Evolutionary conservation across 2,797 vertebrate species (phyloP), one percentile per base, ranked within the genome.

Genomic region (Perdix hodgsoniae): DNA sequence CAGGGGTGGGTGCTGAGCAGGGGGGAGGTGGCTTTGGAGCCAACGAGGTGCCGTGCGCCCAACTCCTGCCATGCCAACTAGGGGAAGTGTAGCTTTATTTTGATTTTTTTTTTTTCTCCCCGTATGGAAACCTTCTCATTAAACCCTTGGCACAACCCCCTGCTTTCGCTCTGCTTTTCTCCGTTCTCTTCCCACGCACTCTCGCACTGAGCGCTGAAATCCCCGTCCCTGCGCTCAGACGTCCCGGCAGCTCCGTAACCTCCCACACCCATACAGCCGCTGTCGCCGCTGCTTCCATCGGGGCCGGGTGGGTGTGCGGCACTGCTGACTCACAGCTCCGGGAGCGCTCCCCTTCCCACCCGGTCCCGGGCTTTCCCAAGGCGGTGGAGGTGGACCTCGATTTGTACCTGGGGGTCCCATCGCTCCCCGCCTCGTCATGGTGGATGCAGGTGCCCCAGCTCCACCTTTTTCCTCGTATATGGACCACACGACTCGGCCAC

Each of bases 291-390:
- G 18, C 64, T 95, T 89, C 70, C 90, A 93, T 70, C 24, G 33
- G 52, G 91, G 75, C 91, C 83, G 93, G 76, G 54, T n/a, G 54
- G 50, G 50, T 54, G 50, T 31, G 14, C 69, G 76, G 5, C 47
- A 40, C 60, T 63, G 92, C 93, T 95, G 94, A 95, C 83, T 95
- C 93, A 95, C 39, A 57, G 45, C 11, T 6, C 77, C 6, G 0
- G 11, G 27, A 52, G 33, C n/a, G 59, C 37, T 22, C 33, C 42
- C 47, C 40, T 18, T 61, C 60, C 64, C 72, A 2, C 2, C 4
- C 0, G 54, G 31, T 19, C 52, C 0, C 3, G 74, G n/a, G 1
- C 18, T 12, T 24, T 2, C 9, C 29, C 26, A 4, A 39, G 35
- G 61, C 1, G 1, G 1, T 21, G 15, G 65, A 42, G 59, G 57